Base-by-base conservation (phyloP, 2,113 vertebrate genomes). In the Pungitius pungitius region DNA sequence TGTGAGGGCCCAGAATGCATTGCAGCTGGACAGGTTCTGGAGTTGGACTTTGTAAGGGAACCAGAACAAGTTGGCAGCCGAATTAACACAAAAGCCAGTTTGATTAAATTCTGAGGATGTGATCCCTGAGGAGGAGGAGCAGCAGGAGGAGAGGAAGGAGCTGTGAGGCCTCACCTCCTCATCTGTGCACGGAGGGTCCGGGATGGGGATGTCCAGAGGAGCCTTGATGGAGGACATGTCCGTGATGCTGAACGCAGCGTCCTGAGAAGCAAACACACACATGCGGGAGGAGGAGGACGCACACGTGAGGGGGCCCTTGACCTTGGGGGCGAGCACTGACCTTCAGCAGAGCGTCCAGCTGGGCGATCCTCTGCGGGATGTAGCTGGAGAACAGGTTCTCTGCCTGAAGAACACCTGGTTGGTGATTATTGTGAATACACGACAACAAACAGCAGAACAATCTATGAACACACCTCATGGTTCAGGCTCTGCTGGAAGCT, bases 171-270 rank as follows among this genome's bases (percentile, higher is more conserved):
- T 86, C 63, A 96, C 95, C 95, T 96, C 96, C 0, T 95, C 95
- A 17, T 97, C 96, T 14, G 94, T 92, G 37, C 92, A 76, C 0
- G 96, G 96, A 1, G 96, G 95, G 45, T 97, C 96, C 2, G 96
- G 96, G 14, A 97, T 95, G 39, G 96, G 96, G 76, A 97, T 97
- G 42, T 97, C 95, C 87, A 97, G 83, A 0, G 95, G 93, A 2
- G 94, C 95, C 33, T 90, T 92, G 3, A 97, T 93, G 0, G 89
- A 87, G 0, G 91, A 84, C 56, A 94, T 77, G 79, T 96, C 95
- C 27, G 89, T 78, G 70, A 96, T 64, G 24, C 87, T 94, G 72
- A 97, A 63, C 2, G 83, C 87, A 0, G 93, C 92, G n/a, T 94
- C 93, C 96, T 97, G 83, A 3, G 71, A 80, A 42, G 9, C 37